Evolutionary conservation across 1,140 invertebrate species (phyloP).

Genomic region (Zaprionus capensis): DNA sequence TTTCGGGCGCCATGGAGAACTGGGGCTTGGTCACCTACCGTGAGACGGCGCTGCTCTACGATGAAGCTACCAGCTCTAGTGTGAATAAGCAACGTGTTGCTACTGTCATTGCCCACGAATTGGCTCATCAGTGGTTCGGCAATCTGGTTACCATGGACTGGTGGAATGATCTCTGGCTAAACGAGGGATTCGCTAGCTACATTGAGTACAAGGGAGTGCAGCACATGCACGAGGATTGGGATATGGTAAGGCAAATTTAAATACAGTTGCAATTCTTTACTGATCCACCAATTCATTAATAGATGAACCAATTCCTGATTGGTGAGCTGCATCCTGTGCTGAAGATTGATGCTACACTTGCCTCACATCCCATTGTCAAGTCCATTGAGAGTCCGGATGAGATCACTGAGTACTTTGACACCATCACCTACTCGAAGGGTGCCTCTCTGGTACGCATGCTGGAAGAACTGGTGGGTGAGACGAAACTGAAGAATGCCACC

Average conservation of each 20-base stretch:
- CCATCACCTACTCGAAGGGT: slow-evolving; percentile 97
- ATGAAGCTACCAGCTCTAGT: slow-evolving; percentile 88
- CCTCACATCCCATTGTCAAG: slow-evolving; percentile 95
- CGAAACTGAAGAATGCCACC: slow-evolving; percentile 90
- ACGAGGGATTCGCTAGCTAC: slow-evolving; percentile 96
- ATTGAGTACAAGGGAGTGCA: slow-evolving; percentile 92
- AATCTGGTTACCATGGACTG: slow-evolving; percentile 95
- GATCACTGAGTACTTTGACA: slow-evolving; percentile 96
- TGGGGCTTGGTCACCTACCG: slow-evolving; percentile 94
- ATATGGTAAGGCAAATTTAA: slow-evolving; percentile 87
- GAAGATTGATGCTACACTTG: slow-evolving; percentile 90
- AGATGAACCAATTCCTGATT: slow-evolving; percentile 89
- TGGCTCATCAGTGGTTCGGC: slow-evolving; percentile 97
- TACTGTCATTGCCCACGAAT: slow-evolving; percentile 93
- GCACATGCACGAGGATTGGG: slow-evolving; percentile 91
- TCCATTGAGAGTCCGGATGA: slow-evolving; percentile 93
- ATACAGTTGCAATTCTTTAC: not conserved
- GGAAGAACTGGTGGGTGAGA: slow-evolving; percentile 91
- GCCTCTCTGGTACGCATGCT: slow-evolving; percentile 95
- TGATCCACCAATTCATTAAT: too few species aligned
- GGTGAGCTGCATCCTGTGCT: slow-evolving; percentile 90
- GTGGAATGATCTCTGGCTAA: slow-evolving; percentile 97
- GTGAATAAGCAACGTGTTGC: slow-evolving; percentile 91
- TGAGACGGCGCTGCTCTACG: slow-evolving; percentile 92
- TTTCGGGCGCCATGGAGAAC: slow-evolving; percentile 97